Evolutionary conservation across 2,888 invertebrate genomes (phyloP).

Genomic region (Cepaea hortensis): DNA sequence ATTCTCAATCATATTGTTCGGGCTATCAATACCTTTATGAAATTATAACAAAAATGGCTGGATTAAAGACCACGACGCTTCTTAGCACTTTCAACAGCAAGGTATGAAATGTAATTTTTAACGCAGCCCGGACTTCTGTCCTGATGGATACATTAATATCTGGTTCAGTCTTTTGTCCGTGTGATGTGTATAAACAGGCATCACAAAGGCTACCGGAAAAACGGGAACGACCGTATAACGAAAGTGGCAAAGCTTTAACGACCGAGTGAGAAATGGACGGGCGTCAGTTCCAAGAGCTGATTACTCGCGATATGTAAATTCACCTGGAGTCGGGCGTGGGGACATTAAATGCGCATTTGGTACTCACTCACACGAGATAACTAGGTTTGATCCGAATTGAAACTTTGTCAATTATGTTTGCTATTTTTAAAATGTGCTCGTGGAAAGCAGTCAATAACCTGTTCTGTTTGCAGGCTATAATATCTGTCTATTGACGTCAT

Average conservation of each 20-base stretch:
- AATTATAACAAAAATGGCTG: constrained; percentile 5
- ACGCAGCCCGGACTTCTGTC: neutral
- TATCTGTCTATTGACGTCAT: constrained; percentile 14
- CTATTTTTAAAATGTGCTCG: constrained; percentile 10
- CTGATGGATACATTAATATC: constrained; percentile 33
- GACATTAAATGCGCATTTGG: constrained; percentile 35
- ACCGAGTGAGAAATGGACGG: neutral
- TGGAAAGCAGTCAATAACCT: neutral
- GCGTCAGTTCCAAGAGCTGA: neutral
- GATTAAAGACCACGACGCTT: constrained; percentile 1
- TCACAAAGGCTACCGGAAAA: constrained; percentile 20
- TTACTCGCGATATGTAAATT: constrained; percentile 13
- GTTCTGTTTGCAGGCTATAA: constrained; percentile 1
- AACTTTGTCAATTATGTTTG: neutral
- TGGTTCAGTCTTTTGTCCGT: neutral
- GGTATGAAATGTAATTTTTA: constrained; percentile 12
- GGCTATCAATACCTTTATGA: constrained; percentile 14
- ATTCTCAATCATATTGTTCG: constrained; percentile 26
- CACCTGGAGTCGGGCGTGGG: neutral
- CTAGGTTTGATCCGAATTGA: constrained; percentile 9
- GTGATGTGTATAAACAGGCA: constrained; percentile 8
- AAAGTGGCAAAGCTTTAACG: constrained; percentile 35
- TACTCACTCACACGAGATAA: constrained; percentile 13
- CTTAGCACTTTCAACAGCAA: neutral
- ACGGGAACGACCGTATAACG: constrained; percentile 2